phyloP scores from a whole-genome alignment of 1,140 invertebrate genomes.

The Heliconius congener region DNA sequence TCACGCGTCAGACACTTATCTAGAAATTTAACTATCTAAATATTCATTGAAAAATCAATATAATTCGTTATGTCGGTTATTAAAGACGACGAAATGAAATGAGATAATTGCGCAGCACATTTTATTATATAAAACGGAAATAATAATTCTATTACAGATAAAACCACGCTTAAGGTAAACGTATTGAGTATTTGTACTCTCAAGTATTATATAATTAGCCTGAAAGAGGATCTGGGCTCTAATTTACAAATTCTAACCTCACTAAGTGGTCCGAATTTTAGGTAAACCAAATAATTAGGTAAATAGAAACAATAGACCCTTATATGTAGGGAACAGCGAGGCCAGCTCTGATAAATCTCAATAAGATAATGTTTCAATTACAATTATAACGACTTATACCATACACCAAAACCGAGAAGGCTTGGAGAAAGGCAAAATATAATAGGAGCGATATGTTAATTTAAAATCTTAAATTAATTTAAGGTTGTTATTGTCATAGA shows the following conservation, averaged over 20 bases:
- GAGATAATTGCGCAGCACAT: slow-evolving; percentile 33
- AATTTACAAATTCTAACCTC: slow-evolving; percentile 58
- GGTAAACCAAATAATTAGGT: slow-evolving; percentile 47
- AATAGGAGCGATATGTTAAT: slow-evolving; percentile 42
- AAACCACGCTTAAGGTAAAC: slow-evolving; percentile 43
- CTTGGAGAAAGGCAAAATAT: slow-evolving; percentile 36
- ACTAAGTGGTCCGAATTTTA: slow-evolving; percentile 70
- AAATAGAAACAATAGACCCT: slow-evolving; percentile 45
- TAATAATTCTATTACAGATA: neutral
- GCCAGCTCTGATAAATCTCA: slow-evolving; percentile 56
- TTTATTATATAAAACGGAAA: slow-evolving; percentile 1
- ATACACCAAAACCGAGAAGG: slow-evolving; percentile 57
- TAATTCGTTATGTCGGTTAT: slow-evolving; percentile 65
- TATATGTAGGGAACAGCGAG: slow-evolving; percentile 48
- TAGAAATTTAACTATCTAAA: slow-evolving; percentile 54
- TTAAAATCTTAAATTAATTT: slow-evolving; percentile 52
- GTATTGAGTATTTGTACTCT: slow-evolving; percentile 71
- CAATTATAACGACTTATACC: slow-evolving; percentile 52
- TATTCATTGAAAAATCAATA: slow-evolving; percentile 57
- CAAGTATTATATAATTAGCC: slow-evolving; percentile 57
- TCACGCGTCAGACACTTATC: slow-evolving; percentile 23
- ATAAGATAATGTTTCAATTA: slow-evolving; percentile 48
- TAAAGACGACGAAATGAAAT: slow-evolving; percentile 35
- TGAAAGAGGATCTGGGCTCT: slow-evolving; percentile 50
- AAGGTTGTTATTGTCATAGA: slow-evolving; percentile 71